Evolutionary conservation across 2,888 invertebrate species (phyloP), one percentile per base, ranked within the genome.

Genomic region (Macrosiphum euphorbiae): DNA sequence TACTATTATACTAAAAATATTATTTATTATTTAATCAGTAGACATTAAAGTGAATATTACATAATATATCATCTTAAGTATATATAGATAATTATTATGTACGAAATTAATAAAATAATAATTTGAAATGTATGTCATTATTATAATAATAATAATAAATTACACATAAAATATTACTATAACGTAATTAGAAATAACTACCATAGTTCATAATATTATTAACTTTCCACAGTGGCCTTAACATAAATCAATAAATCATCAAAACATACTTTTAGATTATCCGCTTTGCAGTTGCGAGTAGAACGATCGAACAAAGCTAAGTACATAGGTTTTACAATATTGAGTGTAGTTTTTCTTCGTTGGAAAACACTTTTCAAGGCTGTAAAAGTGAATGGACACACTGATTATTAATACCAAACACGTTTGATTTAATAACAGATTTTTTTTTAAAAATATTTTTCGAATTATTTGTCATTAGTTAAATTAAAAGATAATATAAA

Each of bases 211-310:
- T 55, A 55, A 55, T 55, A 10, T 67, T 67, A n/a, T 67, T 67
- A 35, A 67, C 67, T 67, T 67, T 67, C 67, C 67, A 67, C 35
- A 2, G n/a, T 50, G 87, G n/a, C 87, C 87, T 88, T 88, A 88
- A 88, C 87, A 88, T 50, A n/a, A 88, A 88, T 88, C 35, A 24
- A 52, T 88, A 52, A 88, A 88, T 87, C 50, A 35, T 87, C n/a
- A 35, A 52, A 87, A 67, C 67, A 67, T 35, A 67, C 35, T 67
- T 16, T 67, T 67, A 67, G 35, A 35, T 67, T 67, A 35, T 67
- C 35, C 35, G 67, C 16, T 67, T 67, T 67, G 11, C 4, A 10
- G 28, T 11, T 67, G 7, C 16, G 16, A 35, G 1, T 35, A n/a
- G 35, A 67, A 20, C n/a, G 35, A 35, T 67, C 35, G 67, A n/a